Conservation (phyloP, 2,888 invertebrate genomes). For the Lordiphosa andalusiaca region DNA sequence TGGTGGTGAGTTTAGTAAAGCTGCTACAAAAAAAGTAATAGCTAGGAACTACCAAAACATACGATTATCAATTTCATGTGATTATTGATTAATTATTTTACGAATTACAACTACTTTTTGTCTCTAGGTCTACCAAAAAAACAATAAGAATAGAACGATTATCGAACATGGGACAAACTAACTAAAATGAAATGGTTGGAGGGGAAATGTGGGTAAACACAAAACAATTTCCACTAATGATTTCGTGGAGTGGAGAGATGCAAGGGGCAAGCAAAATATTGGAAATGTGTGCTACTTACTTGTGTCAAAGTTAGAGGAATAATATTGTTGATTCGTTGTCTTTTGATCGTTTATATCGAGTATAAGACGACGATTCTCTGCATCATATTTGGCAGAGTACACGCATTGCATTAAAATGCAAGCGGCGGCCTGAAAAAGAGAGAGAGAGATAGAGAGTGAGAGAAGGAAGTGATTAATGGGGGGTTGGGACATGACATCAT, state of each 20-base stretch:
- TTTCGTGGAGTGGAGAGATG: constrained; percentile 16
- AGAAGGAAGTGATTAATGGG: constrained; percentile 25
- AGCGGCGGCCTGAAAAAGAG: constrained; percentile 81
- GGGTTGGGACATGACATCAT: constrained; percentile 8
- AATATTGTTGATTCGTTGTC: constrained; percentile 87
- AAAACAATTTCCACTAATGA: constrained; percentile 56
- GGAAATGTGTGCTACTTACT: constrained; percentile 82
- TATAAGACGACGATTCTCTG: constrained; percentile 84
- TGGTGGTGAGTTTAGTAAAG: constrained; percentile 71
- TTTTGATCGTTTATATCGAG: constrained; percentile 87
- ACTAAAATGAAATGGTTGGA: constrained; percentile 25
- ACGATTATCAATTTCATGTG: constrained; percentile 42
- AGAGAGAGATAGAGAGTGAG: no score
- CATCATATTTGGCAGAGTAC: constrained; percentile 75
- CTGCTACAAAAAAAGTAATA: constrained; percentile 54
- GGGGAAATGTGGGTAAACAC: constrained; percentile 28
- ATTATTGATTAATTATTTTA: constrained; percentile 38
- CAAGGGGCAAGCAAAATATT: neutral
- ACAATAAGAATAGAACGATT: no score
- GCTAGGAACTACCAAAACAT: constrained; percentile 34
- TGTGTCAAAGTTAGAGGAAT: constrained; percentile 87
- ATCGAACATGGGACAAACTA: constrained; percentile 36
- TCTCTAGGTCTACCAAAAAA: no score
- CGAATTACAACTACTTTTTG: constrained; percentile 23
- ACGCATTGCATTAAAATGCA: constrained; percentile 79